Evolutionary conservation across 2,888 invertebrate species (phyloP), one percentile per base, ranked within the genome.

Genomic region (Eristalis intricaria): DNA sequence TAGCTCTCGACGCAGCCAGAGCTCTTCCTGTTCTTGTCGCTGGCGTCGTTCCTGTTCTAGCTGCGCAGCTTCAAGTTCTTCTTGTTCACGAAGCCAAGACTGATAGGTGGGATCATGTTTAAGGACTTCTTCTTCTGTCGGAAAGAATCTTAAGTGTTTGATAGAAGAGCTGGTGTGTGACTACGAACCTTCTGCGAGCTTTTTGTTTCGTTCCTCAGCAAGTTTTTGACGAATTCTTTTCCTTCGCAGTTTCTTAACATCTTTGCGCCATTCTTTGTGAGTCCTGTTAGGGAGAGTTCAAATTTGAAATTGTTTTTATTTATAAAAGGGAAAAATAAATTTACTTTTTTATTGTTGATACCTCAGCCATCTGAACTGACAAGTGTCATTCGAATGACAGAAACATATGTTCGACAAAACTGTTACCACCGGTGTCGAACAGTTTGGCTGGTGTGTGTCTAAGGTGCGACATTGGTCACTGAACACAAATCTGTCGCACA

Each of bases 221-320:
- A 92, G 90, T 89, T 92, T 90, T 88, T 94, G 95, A 68, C 97
- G 94, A 83, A 95, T 93, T 78, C 94, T 94, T 92, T 95, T 95
- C 83, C 97, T 94, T 92, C 97, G 94, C 90, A 95, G 93, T 90
- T 95, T 96, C 93, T 97, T 97, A 0, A 95, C 96, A 85, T 94
- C 90, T 93, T 95, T 95, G 89, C 97, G 95, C 96, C 97, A 97
- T 91, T 95, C 94, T 90, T 94, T 94, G 50, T 86, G 88, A 15
- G 35, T 73, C 50, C 84, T 87, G 13, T 0, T 3, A 29, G 1
- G 35, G 10, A 1, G 35, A 1, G 35, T 22, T 2, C 0, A 8
- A n/a, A 11, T 63, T 58, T 23, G 22, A 22, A 29, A 60, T 29
- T n/a, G 13, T 11, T 56, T 82, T 65, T 38, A 22, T 40, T 32